Conservation (phyloP, 2,888 invertebrate species). For the Willowsia nigromaculata region DNA sequence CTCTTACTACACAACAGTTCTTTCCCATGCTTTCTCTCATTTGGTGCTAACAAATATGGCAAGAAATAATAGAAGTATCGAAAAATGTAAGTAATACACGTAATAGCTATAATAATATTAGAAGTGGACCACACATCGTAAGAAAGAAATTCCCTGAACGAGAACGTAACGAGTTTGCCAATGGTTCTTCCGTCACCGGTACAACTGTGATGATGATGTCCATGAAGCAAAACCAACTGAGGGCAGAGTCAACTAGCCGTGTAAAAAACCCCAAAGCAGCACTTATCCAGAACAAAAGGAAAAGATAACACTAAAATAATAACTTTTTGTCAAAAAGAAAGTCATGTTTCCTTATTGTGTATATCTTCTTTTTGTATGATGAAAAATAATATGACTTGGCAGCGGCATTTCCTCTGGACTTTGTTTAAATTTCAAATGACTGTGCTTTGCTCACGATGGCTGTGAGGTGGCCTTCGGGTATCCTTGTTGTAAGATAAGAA, state of each 20-base stretch:
- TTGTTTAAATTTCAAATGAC: no score
- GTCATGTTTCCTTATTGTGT: no score
- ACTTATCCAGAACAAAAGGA: neutral
- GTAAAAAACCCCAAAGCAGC: neutral
- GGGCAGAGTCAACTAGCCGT: conserved; percentile 10
- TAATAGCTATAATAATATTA: conserved; percentile 12
- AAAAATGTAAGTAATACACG: conserved; percentile 21
- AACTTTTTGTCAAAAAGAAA: conserved; percentile 44
- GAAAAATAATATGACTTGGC: no score
- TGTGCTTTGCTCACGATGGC: no score
- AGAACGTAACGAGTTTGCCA: neutral
- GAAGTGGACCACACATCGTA: conserved; percentile 28
- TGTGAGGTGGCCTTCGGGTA: no score
- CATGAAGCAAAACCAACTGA: neutral
- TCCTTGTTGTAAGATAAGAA: no score
- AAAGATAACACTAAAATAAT: conserved; percentile 24
- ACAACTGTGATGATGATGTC: neutral
- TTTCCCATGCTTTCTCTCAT: neutral
- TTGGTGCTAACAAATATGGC: neutral
- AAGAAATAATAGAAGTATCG: neutral
- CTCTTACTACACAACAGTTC: neutral
- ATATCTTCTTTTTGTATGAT: no score
- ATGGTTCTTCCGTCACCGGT: neutral
- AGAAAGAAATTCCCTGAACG: conserved; percentile 2
- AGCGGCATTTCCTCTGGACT: no score